These are phyloP conservation scores for Cyphomyrmex costatus DNA, from an alignment of 1,140 invertebrate species.

Conservation along the genomic window DNA sequence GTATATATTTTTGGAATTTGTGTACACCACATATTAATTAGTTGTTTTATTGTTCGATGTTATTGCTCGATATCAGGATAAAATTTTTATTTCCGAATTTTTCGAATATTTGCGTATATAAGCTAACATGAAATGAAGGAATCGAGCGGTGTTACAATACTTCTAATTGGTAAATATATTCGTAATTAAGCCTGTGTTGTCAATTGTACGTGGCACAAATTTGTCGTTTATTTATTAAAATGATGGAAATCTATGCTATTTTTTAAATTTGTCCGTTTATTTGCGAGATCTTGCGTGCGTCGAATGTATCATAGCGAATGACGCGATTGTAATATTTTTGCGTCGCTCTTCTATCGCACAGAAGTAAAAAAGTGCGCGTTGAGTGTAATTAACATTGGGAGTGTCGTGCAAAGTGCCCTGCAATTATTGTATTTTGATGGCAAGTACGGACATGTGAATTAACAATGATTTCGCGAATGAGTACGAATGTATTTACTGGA, in stretches of 20 bases:
- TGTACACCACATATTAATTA: neutral
- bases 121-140: neutral
- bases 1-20: neutral
- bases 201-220: neutral
- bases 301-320: neutral
- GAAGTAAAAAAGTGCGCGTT: neutral
- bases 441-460: neutral
- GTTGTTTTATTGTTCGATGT: too few relatives aligned
- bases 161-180: neutral
- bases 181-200: neutral
- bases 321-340: neutral
- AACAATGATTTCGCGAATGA: neutral
- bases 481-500: neutral
- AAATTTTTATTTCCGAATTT: neutral
- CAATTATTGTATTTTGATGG: slow-evolving; percentile 15
- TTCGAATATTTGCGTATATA: neutral
- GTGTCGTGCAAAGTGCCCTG: neutral
- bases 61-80: neutral
- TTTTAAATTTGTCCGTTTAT: neutral
- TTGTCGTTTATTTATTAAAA: neutral
- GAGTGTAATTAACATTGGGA: neutral
- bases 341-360: neutral
- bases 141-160: neutral
- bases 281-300: slow-evolving; percentile 6
- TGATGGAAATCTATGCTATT: neutral